Percentiles rank a stretch among this genome's conserved stretches.
These are phyloP conservation scores for Heteromormyrus szaboi DNA, from an alignment of 2,797 vertebrate species.

Conservation along the genomic window DNA sequence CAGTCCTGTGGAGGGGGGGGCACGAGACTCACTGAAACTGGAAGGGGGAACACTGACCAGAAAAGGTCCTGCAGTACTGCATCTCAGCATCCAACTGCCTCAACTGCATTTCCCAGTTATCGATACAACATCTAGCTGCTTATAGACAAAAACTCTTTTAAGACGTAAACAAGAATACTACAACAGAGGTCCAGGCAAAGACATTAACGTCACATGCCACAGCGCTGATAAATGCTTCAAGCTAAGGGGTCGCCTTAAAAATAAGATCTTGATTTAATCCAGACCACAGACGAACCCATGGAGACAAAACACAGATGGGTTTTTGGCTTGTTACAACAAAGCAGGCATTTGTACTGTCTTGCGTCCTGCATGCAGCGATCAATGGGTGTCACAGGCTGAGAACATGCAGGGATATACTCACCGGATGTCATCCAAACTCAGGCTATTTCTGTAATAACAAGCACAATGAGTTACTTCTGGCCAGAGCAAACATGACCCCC, in stretches of 20 bases:
- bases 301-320: not conserved
- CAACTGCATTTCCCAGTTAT: not conserved
- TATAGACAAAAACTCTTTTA: not conserved
- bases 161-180: not conserved
- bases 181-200: not conserved
- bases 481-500: slow-evolving; percentile 43
- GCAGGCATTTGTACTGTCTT: slow-evolving; percentile 43
- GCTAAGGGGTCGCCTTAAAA: not conserved
- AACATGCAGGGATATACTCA: slow-evolving; percentile 76
- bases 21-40: not conserved
- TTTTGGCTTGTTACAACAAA: slow-evolving; percentile 39
- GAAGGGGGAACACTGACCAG: not conserved
- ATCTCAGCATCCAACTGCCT: not conserved
- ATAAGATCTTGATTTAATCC: not conserved
- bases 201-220: not conserved
- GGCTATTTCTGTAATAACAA: slow-evolving; percentile 97
- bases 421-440: slow-evolving; percentile 97
- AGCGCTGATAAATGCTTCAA: not conserved
- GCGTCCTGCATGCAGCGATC: slow-evolving; percentile 49
- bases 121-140: not conserved
- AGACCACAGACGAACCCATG: not conserved
- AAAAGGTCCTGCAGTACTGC: not conserved
- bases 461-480: slow-evolving; percentile 73
- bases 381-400: slow-evolving; percentile 50
- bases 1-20: not conserved